Evolutionary conservation across 2,888 invertebrate genomes (phyloP), one percentile per base, ranked within the genome.

Genomic region (Chrysolina oricalcia): DNA sequence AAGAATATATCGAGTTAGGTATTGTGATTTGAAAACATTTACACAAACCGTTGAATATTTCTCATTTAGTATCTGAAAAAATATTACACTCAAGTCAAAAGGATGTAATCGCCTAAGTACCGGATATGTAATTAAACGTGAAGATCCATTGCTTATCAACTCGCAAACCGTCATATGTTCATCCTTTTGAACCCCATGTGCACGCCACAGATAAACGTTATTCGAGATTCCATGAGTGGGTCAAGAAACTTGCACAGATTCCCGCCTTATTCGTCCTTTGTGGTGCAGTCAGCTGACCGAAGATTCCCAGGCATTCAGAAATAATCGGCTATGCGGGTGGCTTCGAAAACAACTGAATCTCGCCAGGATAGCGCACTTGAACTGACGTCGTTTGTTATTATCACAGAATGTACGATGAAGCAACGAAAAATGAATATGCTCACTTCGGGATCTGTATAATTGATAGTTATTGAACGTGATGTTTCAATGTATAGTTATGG

Each of bases 321-420:
- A 79, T 78, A 78, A 77, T 78, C 76, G 75, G 62, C 81, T 73
- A 80, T 80, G 81, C 81, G 81, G 81, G 81, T 81, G 81, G 80
- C 68, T 76, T 76, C 64, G 63, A 65, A 75, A 75, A 75, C 75
- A 75, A 75, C 72, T 75, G 75, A 75, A 72, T 75, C 68, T 66
- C 71, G 75, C 64, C 75, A 46, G 53, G 56, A 56, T 35, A 65
- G 65, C 17, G 48, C 53, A 53, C 68, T 68, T 13, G 68, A 68
- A 11, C 40, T 68, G 68, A 68, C 56, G 27, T 53, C 27, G 35
- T 53, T 53, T 68, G 8, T 68, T 68, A 53, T 59, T 59, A 59
- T n/a, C 35, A 59, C 27, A 8, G 8, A 59, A 59, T 27, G 59
- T 3, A 40, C 19, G 56, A 53, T 53, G 68, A 19, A 56, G 40